These are phyloP conservation scores for Dendrocincla tyrannina DNA, from an alignment of 2,797 vertebrate genomes.

Conservation along the genomic window DNA sequence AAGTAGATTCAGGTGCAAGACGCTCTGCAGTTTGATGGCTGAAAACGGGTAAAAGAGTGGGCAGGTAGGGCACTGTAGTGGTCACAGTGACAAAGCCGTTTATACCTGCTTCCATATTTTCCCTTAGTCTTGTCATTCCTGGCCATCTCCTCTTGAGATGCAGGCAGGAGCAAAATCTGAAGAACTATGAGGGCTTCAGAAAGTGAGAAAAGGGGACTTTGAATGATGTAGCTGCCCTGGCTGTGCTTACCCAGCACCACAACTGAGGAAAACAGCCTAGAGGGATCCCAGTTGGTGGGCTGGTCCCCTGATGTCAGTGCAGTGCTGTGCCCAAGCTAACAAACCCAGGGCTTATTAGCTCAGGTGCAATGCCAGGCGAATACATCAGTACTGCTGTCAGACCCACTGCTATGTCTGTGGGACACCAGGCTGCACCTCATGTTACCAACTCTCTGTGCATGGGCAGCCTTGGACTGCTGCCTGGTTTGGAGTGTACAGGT, in stretches of 20 bases:
- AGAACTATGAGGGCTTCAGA: neutral
- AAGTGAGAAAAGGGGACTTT: neutral
- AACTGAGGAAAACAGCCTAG: neutral
- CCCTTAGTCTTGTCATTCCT: neutral
- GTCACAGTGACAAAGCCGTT: neutral
- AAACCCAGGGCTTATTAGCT: neutral
- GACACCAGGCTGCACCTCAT: neutral
- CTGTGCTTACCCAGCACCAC: neutral
- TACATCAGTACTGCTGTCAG: neutral
- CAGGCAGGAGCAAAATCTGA: neutral
- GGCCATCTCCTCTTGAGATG: neutral
- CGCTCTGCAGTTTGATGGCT: neutral
- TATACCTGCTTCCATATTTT: neutral
- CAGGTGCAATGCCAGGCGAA: neutral
- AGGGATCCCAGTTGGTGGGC: neutral
- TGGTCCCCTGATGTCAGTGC: neutral
- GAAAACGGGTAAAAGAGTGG: neutral
- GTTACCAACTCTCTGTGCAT: neutral
- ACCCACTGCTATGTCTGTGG: neutral
- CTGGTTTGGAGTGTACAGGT: rapidly evolving
- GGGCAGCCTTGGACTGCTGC: neutral
- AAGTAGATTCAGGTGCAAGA: neutral
- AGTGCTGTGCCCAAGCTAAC: constrained; percentile 31
- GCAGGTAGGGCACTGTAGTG: neutral
- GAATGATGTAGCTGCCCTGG: neutral